Evolutionary conservation across 1,140 invertebrate species (phyloP), one percentile per base, ranked within the genome.

Genomic region (Temnothorax curvispinosus): DNA sequence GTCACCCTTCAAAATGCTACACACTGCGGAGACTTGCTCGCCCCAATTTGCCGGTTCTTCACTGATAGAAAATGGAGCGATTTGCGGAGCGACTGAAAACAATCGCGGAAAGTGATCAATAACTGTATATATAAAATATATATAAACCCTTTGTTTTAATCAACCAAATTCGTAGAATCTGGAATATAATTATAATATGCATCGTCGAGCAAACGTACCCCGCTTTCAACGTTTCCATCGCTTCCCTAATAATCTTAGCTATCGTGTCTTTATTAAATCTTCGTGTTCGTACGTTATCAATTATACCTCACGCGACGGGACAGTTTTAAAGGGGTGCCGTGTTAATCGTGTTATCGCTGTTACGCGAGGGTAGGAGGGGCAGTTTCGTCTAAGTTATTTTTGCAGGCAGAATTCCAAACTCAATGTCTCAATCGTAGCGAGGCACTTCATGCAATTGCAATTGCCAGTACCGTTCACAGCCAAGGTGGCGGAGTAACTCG

Each of bases 1-100:
- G 93, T 98, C 97, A 47, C 97, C 97, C 90, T 97, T 97, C 69
- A 97, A 96, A 56, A 98, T 96, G 27, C 97, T 96, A 95, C 97
- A 98, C 71, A 96, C 96, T 52, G 97, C 95, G 7, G 94, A 94
- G n/a, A 94, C 89, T 44, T 93, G 94, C 64, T 95, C 93, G 5
- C 94, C 95, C 84, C 92, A 91, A 87, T 95, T 92, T 13, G 88
- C 95, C 89, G 93, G 96, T 93, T 95, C 96, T 89, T 97, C 96
- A 86, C 96, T 96, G 93, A 97, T 96, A 85, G 96, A 95, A 92
- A 97, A 97, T 56, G 97, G 97, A 92, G 96, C 96, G 93, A 97
- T 97, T 93, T 97, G 96, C 56, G 97, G 97, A 78, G 96, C 93
- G 93, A 97, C 96, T 97, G 85, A 71, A 89, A 90, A 89, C 13